phyloP scores from a whole-genome alignment of 2,113 vertebrate species.

The Myotis brandtii region DNA sequence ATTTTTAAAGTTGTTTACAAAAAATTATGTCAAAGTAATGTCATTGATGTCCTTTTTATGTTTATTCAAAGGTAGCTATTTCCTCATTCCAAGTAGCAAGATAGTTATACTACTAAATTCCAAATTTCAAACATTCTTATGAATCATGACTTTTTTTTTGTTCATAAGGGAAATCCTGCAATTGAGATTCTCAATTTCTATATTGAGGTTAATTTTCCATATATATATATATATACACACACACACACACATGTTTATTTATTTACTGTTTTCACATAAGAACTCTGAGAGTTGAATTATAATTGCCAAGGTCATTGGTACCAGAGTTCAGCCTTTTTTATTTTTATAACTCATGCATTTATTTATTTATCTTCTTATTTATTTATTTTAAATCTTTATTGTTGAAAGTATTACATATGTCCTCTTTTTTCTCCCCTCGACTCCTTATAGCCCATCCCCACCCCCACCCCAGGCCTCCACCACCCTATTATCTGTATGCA shows the following conservation, averaged over 20 bases:
- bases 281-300: slow-evolving; percentile 15
- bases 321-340: neutral
- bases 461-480: too few species aligned
- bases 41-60: neutral
- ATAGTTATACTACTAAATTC: neutral
- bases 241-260: too few species aligned
- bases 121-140: neutral
- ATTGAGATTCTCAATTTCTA: neutral
- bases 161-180: neutral
- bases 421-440: too few species aligned
- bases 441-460: too few species aligned
- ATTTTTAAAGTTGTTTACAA: neutral
- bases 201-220: neutral
- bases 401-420: too few species aligned
- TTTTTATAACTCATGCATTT: neutral
- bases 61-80: neutral
- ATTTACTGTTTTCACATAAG: neutral
- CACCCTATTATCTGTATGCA: too few species aligned
- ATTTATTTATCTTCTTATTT: neutral
- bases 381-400: too few species aligned
- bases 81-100: neutral
- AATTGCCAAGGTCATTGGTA: neutral
- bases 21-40: neutral
- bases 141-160: neutral
- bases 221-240: neutral